These are phyloP conservation scores for Exephanes ischioxanthus DNA, from an alignment of 2,888 invertebrate species.

Conservation along the genomic window DNA sequence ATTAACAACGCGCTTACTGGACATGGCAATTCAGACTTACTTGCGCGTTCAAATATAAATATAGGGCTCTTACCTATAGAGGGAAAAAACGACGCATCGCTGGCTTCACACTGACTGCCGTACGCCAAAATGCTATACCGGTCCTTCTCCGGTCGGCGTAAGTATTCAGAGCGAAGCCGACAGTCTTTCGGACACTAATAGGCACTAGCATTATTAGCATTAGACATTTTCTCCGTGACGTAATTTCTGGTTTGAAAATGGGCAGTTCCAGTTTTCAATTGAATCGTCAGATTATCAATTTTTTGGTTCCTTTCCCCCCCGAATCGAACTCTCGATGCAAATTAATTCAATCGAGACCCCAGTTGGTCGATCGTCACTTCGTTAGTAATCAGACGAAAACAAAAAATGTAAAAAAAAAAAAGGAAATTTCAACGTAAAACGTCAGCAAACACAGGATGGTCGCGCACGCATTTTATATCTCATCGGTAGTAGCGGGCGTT, in stretches of 20 bases:
- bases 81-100: too few relatives aligned
- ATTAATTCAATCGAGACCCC: constrained; percentile 39
- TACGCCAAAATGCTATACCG: too few relatives aligned
- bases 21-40: constrained; percentile 34
- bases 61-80: too few relatives aligned
- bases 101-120: too few relatives aligned
- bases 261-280: too few relatives aligned
- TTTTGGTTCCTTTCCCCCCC: neutral
- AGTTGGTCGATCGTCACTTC: constrained; percentile 42
- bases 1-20: neutral
- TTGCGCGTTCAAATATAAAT: too few relatives aligned
- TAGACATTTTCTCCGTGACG: too few relatives aligned
- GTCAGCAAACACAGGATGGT: constrained; percentile 23
- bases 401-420: neutral
- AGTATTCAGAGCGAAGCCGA: too few relatives aligned
- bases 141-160: too few relatives aligned
- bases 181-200: too few relatives aligned
- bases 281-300: neutral
- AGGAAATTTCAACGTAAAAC: constrained; percentile 4
- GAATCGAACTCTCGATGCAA: constrained; percentile 10
- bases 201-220: too few relatives aligned
- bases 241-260: too few relatives aligned
- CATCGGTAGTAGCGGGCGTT: constrained; percentile 28
- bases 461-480: constrained; percentile 35
- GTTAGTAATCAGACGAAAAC: constrained; percentile 50